These are phyloP conservation scores for Goniozus legneri DNA, from an alignment of 1,140 invertebrate species.

Conservation along the genomic window DNA sequence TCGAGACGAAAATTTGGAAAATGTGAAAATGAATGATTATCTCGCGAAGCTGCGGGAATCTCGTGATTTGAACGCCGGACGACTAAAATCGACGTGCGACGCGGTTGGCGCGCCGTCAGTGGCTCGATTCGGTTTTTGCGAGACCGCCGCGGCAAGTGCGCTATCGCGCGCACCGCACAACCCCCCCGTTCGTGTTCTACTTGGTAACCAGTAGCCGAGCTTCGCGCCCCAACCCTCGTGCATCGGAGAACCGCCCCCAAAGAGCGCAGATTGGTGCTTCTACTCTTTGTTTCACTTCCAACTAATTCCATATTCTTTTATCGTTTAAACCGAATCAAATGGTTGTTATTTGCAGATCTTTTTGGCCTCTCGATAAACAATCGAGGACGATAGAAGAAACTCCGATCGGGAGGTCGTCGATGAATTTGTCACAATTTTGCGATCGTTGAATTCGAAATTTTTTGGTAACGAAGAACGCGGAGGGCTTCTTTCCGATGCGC, in stretches of 20 bases:
- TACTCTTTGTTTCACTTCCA: too few relatives aligned
- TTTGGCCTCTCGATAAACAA: too few relatives aligned
- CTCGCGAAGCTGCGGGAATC: conserved; percentile 10
- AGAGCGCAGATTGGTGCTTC: conserved; percentile 42
- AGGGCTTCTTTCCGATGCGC: not conserved
- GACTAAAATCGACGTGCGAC: not conserved
- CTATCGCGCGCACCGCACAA: not conserved
- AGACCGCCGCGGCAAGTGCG: not conserved
- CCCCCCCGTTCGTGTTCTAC: conserved; percentile 13
- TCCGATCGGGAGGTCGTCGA: too few relatives aligned
- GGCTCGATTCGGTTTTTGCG: not conserved
- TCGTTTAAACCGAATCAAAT: too few relatives aligned
- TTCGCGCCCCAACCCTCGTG: conserved; percentile 12
- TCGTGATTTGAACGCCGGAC: conserved; percentile 53
- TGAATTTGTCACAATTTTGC: too few relatives aligned
- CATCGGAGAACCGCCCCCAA: conserved; percentile 44
- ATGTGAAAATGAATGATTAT: too few relatives aligned
- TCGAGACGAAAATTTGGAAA: not conserved
- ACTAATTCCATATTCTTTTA: too few relatives aligned
- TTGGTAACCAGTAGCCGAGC: conserved; percentile 15
- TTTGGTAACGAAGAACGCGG: too few relatives aligned
- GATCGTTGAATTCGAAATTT: too few relatives aligned
- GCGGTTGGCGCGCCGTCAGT: conserved; percentile 7
- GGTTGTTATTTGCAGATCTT: too few relatives aligned
- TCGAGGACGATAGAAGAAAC: too few relatives aligned